Base-by-base conservation (phyloP, 64 coral and sea anemone species). In the Acropora tenuis region DNA sequence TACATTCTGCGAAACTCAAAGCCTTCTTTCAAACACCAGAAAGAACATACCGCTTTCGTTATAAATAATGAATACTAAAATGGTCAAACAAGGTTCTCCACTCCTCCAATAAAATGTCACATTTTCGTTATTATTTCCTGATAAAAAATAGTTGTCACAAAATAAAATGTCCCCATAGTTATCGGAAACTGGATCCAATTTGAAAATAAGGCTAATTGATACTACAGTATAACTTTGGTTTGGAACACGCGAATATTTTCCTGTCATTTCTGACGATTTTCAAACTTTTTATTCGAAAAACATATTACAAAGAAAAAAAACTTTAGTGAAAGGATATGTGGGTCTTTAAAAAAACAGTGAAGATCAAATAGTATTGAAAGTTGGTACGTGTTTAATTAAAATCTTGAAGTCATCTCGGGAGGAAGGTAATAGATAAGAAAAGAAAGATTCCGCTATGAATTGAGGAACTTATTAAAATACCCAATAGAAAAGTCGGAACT, bases 151-250 rank as follows among this genome's bases (percentile, higher is more conserved):
- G 5, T 48, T 48, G 12, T 85, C 17, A 45, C 43, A 67, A 83
- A 4, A 7, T 41, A 50, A 81, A 81, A 60, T 63, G 17, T 47
- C 16, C 60, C 43, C 67, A 30, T 30, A 30, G 48, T 69, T 85
- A 84, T 66, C 59, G 13, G 44, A 60, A 41, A 67, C n/a, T 12
- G 43, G 69, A 84, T 84, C 43, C 43, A 58, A 67, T 69, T 48
- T 55, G 82, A 85, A 85, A 71, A 85, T 71, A 48, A 71, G 65
- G 45, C 6, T 65, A 85, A 19, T 69, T 85, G 18, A 85, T 85
- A 68, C 12, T 5, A 67, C 6, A 71, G 52, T 55, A 10, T 5
- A 55, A 55, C 52, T 55, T 10, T 55, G 52, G 6, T 55, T 55
- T 55, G 5, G 5, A 10, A 55, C 5, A 55, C 52, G 1, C 52